Conservation (phyloP, 2,888 invertebrate species). For the Scaptomyza reducta region DNA sequence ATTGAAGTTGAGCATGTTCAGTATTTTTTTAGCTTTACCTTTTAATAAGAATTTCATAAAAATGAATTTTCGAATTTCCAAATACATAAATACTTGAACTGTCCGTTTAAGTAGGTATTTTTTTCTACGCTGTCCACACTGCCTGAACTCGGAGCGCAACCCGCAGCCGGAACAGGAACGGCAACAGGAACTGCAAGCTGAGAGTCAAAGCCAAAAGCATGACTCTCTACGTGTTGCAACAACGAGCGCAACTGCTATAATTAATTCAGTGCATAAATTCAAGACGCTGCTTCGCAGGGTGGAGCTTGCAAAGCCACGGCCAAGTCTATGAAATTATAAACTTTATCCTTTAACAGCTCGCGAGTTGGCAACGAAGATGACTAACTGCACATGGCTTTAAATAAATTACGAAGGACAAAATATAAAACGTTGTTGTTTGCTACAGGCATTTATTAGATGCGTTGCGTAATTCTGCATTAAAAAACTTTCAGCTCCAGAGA, state of each 20-base stretch:
- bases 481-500: neutral
- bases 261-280: slow-evolving; percentile 79
- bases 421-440: slow-evolving; percentile 1
- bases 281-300: slow-evolving; percentile 59
- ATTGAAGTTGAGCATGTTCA: too few species aligned
- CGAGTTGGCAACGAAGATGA: slow-evolving; percentile 44
- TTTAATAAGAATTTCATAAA: too few species aligned
- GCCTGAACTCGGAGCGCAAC: slow-evolving; percentile 33
- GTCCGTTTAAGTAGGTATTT: too few species aligned
- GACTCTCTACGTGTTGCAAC: slow-evolving; percentile 15
- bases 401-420: slow-evolving; percentile 57
- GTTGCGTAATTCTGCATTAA: neutral
- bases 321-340: slow-evolving; percentile 76
- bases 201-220: slow-evolving; percentile 39
- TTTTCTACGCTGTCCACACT: too few species aligned
- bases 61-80: too few species aligned
- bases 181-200: slow-evolving; percentile 19
- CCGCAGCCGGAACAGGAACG: slow-evolving; percentile 22
- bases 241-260: slow-evolving; percentile 74
- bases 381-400: slow-evolving; percentile 56
- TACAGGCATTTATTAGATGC: neutral
- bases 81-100: too few species aligned
- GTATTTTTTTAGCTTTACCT: too few species aligned
- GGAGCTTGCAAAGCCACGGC: slow-evolving; percentile 11
- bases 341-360: slow-evolving; percentile 63